Conservation (phyloP, 2,113 vertebrate genomes). For the Chloroceryle aenea region DNA sequence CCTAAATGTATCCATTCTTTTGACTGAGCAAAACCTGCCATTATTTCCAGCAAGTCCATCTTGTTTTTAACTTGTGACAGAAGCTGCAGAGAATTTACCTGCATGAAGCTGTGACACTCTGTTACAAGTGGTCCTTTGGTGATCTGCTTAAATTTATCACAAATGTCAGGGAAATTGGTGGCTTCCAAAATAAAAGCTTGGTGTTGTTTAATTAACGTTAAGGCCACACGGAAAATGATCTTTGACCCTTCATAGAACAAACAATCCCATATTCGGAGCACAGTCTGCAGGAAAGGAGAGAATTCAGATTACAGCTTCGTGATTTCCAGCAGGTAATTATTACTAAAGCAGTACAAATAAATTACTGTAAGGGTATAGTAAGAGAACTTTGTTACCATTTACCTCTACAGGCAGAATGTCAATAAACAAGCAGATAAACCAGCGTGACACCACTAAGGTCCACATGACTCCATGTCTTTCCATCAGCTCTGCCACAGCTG, state of each 20-base stretch:
- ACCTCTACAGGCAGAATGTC: slow-evolving; percentile 95
- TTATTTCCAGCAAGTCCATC: background rate
- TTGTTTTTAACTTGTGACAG: background rate
- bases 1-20: background rate
- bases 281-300: slow-evolving; percentile 80
- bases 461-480: slow-evolving; percentile 86
- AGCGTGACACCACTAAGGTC: slow-evolving; percentile 91
- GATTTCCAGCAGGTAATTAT: background rate
- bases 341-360: background rate
- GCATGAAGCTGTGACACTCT: slow-evolving; percentile 92
- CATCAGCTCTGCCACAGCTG: slow-evolving; percentile 88
- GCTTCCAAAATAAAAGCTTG: slow-evolving; percentile 88
- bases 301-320: background rate
- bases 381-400: background rate
- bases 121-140: slow-evolving; percentile 85
- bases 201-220: slow-evolving; percentile 90
- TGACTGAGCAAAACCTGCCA: background rate
- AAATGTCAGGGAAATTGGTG: slow-evolving; percentile 85
- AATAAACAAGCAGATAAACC: slow-evolving; percentile 96
- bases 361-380: background rate
- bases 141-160: slow-evolving; percentile 91
- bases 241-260: slow-evolving; percentile 97
- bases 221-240: slow-evolving; percentile 92
- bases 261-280: slow-evolving; percentile 95
- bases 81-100: slow-evolving; percentile 74